A percentile compares a stretch with the other conserved stretches of the same genome.
Conservation (phyloP, 1,140 invertebrate species). For the Archivesica marissinica region DNA sequence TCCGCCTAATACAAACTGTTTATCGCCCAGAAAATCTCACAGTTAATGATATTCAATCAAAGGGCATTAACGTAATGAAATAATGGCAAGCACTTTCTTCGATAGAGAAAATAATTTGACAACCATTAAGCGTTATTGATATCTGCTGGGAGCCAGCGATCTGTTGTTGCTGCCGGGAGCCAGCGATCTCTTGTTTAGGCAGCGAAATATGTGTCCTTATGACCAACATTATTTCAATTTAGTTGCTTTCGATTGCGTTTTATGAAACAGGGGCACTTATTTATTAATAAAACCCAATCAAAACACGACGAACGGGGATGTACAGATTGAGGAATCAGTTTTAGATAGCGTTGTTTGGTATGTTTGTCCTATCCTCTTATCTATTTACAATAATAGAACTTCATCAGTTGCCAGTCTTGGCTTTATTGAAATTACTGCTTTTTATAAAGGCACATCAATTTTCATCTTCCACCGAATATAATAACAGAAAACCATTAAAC, state of each 20-base stretch:
- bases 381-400: constrained; percentile 25
- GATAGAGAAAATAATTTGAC: constrained; percentile 16
- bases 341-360: neutral
- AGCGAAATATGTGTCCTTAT: neutral
- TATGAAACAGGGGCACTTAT: neutral
- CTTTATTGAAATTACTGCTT: constrained; percentile 47
- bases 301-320: neutral
- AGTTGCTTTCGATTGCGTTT: neutral
- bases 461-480: constrained; percentile 25
- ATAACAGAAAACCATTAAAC: constrained; percentile 51
- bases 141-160: neutral
- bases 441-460: constrained; percentile 37
- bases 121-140: constrained; percentile 6
- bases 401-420: neutral
- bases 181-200: constrained; percentile 3
- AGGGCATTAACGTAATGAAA: constrained; percentile 17
- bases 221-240: neutral
- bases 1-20: neutral
- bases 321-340: neutral
- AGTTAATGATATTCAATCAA: constrained; percentile 27
- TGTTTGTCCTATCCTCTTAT: constrained; percentile 1
- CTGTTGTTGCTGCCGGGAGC: neutral
- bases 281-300: neutral
- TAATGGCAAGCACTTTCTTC: constrained; percentile 25
- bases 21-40: neutral